Evolutionary conservation across 2,113 vertebrate species (phyloP).

Genomic region (Myiagra hebetior): DNA sequence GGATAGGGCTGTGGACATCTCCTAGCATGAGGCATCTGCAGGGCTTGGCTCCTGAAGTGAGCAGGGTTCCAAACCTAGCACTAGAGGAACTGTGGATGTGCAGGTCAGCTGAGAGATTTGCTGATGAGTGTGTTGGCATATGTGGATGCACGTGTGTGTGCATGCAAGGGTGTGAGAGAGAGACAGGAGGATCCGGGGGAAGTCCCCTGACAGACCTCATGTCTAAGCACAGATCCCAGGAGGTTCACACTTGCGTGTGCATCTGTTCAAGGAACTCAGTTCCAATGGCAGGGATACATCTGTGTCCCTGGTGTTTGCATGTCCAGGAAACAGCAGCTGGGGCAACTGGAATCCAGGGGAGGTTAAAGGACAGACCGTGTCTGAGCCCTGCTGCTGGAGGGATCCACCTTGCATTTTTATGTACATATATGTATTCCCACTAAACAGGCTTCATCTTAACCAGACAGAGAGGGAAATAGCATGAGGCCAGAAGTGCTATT

Average conservation of each 20-base stretch:
- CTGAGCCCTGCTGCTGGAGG: background rate
- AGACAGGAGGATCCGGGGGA: background rate
- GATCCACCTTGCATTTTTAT: background rate
- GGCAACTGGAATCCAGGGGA: background rate
- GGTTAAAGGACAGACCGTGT: fast-evolving
- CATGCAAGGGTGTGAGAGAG: background rate
- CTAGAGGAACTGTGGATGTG: background rate
- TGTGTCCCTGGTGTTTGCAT: background rate
- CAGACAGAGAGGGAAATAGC: background rate
- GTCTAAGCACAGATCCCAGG: background rate
- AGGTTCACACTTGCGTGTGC: fast-evolving
- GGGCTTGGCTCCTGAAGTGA: background rate
- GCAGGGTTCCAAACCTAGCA: fast-evolving
- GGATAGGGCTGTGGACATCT: fast-evolving
- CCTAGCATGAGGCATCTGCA: background rate
- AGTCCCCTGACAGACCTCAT: background rate
- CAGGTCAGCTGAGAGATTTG: background rate
- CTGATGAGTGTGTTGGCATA: too few relatives aligned
- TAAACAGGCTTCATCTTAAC: background rate
- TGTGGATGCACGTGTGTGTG: background rate
- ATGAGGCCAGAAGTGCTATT: background rate
- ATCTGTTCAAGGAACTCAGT: background rate
- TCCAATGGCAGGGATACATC: background rate
- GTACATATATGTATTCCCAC: background rate
- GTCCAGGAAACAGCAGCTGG: background rate